Conservation (phyloP, 2,888 invertebrate genomes). For the Eristalis tenax region DNA sequence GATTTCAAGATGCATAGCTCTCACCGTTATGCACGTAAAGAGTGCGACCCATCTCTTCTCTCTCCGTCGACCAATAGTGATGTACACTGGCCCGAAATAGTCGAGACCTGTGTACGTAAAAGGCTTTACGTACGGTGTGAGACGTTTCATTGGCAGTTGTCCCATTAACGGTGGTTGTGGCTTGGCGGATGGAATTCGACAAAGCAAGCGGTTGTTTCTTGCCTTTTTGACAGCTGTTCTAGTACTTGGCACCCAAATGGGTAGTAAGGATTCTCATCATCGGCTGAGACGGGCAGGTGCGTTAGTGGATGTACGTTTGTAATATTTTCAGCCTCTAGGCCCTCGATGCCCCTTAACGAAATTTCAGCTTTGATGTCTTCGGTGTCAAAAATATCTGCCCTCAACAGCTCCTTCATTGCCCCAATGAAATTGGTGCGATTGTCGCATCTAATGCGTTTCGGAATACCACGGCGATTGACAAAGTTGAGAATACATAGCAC, state of each 20-base stretch:
- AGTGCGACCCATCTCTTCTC: slow-evolving; percentile 51
- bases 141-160: slow-evolving; percentile 46
- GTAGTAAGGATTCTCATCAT: slow-evolving; percentile 32
- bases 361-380: neutral
- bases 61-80: slow-evolving; percentile 47
- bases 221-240: no score
- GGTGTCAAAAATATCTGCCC: no score
- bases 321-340: no score
- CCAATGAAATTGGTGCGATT: no score
- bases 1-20: no score
- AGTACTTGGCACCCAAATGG: slow-evolving; percentile 15
- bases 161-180: slow-evolving; percentile 67
- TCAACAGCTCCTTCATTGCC: no score
- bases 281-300: no score
- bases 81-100: slow-evolving; percentile 53
- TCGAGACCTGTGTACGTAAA: slow-evolving; percentile 65
- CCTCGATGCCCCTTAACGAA: slow-evolving; percentile 9
- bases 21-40: slow-evolving; percentile 27
- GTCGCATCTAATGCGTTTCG: no score
- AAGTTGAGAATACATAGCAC: no score
- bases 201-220: no score
- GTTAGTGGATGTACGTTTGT: no score
- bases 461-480: no score
- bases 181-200: slow-evolving; percentile 51
- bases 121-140: slow-evolving; percentile 50